These are phyloP conservation scores for Glareola pratincola DNA, from an alignment of 2,113 vertebrate species.

Conservation along the genomic window DNA sequence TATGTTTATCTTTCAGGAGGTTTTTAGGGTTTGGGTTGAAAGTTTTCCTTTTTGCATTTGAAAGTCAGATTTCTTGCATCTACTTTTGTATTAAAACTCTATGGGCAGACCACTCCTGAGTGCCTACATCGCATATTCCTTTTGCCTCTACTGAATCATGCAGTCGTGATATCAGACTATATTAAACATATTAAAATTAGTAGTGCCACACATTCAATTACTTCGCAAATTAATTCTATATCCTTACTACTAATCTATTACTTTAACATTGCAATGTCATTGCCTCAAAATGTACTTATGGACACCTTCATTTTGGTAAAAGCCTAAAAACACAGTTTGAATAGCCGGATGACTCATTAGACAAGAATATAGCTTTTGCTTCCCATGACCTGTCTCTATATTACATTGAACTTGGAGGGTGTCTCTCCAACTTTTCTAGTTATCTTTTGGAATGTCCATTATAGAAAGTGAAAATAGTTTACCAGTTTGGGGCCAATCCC, in stretches of 20 bases:
- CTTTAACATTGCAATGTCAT: neutral
- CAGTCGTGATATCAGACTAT: neutral
- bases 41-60: neutral
- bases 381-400: neutral
- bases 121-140: neutral
- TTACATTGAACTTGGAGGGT: neutral
- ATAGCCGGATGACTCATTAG: neutral
- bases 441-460: neutral
- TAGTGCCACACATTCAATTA: neutral
- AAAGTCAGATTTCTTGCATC: neutral
- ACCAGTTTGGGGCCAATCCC: neutral
- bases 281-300: neutral
- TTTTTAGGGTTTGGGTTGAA: neutral
- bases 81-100: neutral
- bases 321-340: neutral
- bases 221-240: neutral
- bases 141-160: neutral
- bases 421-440: neutral
- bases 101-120: neutral
- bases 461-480: neutral
- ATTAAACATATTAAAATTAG: neutral
- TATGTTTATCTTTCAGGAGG: neutral
- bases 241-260: neutral
- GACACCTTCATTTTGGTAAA: neutral
- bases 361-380: neutral